Percentiles rank a stretch among this genome's conserved stretches.
Conservation (phyloP, 2,888 invertebrate species). For the Protophormia terraenovae region DNA sequence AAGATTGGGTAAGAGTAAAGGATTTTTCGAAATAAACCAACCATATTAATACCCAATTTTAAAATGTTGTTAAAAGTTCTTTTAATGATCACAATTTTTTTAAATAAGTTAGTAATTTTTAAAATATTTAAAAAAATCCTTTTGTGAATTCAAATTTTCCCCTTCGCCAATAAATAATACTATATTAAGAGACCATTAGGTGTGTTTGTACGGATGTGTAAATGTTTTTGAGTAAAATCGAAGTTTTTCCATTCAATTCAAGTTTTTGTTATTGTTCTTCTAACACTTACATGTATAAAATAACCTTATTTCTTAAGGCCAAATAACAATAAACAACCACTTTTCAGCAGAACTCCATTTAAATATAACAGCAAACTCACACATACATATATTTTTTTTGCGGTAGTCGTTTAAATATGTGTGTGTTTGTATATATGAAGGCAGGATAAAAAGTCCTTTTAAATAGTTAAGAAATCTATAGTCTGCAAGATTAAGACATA, state of each 20-base stretch:
- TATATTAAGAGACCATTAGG: neutral
- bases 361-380: too few species aligned
- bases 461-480: too few species aligned
- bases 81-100: too few species aligned
- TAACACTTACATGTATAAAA: neutral
- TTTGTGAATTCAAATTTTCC: neutral
- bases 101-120: too few species aligned
- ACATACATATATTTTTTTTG: too few species aligned
- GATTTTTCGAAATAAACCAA: neutral
- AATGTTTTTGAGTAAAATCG: neutral
- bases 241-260: constrained; percentile 22
- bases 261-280: constrained; percentile 3
- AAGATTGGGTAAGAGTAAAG: neutral
- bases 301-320: constrained; percentile 27
- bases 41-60: too few species aligned
- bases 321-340: neutral
- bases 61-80: too few species aligned
- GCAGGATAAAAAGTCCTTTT: too few species aligned
- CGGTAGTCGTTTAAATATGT: too few species aligned
- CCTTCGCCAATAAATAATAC: neutral
- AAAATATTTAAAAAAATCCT: too few species aligned
- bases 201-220: neutral
- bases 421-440: too few species aligned
- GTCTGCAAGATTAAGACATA: too few species aligned
- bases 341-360: neutral